Evolutionary conservation across 1,140 invertebrate genomes (phyloP), one percentile per base, ranked within the genome.

Genomic region (Melipona quadrifasciata): DNA sequence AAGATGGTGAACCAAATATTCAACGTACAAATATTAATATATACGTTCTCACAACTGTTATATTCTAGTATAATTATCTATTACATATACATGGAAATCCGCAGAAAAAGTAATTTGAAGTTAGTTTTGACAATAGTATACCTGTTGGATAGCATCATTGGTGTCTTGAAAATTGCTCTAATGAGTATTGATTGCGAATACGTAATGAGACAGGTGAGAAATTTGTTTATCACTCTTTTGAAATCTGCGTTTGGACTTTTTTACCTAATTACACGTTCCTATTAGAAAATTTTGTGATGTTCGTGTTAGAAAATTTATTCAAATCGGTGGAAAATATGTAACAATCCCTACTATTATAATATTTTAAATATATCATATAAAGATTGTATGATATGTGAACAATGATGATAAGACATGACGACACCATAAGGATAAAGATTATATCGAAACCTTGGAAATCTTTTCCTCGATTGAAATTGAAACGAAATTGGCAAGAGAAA

Each of bases 81-180:
- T 19, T 75, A 27, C 47, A 12, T 86, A 0, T 87, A 82, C 34
- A n/a, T 58, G 21, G 21, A n/a, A 24, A n/a, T 31, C 0, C 10
- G 0, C 1, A 74, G 1, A 31, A 10, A 0, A 0, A 1, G 0
- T 21, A 1, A 8, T 24, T 0, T 14, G 2, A 0, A 0, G 1
- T 31, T 14, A 3, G 19, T 0, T 1, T 0, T 0, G 0, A 0
- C n/a, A 0, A 3, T 11, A 0, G 0, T 85, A 0, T 4, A 0
- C 5, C 0, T 34, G 0, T 0, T 83, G 1, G 0, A 76, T 0
- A 1, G 55, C 11, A 0, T 55, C 0, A 1, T 12, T 24, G 1
- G 1, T 64, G 12, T 1, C 1, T 4, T 73, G 0, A 88, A 82
- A 47, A 39, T 87, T 6, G 14, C 16, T n/a, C 1, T 31, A 14